These are phyloP conservation scores for Peucedramus taeniatus DNA, from an alignment of 2,113 vertebrate species.

Conservation along the genomic window DNA sequence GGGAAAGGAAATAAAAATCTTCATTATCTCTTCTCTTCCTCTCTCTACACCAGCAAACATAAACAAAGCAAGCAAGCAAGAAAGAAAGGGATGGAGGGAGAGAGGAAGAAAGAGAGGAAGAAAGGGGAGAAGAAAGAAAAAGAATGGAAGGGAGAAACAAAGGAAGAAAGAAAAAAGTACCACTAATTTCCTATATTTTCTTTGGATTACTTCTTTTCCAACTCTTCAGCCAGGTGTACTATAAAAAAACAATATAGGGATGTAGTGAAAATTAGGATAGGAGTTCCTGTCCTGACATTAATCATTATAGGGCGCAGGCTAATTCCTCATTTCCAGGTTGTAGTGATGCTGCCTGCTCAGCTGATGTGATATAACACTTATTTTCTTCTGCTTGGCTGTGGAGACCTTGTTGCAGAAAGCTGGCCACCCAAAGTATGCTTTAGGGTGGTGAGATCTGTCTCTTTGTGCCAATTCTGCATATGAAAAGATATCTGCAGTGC, in stretches of 20 bases:
- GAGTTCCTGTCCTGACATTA: neutral
- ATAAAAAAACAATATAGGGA: neutral
- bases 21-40: neutral
- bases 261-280: neutral
- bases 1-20: neutral
- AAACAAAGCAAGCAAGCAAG: neutral
- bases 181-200: fast-evolving
- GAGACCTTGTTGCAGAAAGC: neutral
- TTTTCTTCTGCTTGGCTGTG: neutral
- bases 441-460: neutral
- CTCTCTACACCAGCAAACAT: neutral
- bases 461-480: neutral
- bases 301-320: neutral
- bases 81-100: too few species aligned
- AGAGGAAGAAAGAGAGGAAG: too few species aligned
- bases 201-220: neutral
- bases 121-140: too few species aligned
- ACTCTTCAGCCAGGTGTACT: neutral
- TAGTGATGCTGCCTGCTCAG: neutral
- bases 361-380: neutral
- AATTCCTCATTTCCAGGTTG: neutral
- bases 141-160: too few species aligned
- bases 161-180: neutral
- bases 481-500: neutral
- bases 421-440: neutral